phyloP scores from a whole-genome alignment of 2,113 vertebrate species.

The Scomber japonicus region DNA sequence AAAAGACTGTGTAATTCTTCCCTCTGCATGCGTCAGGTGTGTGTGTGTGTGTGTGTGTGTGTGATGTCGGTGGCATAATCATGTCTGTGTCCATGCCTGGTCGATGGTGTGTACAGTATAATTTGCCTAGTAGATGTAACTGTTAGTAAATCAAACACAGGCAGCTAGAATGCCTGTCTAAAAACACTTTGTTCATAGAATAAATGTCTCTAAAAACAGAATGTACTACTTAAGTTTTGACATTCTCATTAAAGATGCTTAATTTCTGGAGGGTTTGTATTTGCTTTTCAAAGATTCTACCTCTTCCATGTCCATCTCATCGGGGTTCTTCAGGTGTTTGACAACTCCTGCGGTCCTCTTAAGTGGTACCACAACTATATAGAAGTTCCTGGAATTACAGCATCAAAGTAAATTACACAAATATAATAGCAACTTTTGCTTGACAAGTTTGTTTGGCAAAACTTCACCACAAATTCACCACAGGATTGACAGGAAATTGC shows the following conservation, averaged over 20 bases:
- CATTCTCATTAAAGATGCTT: not conserved
- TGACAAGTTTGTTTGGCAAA: not conserved
- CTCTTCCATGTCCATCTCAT: constrained; percentile 98
- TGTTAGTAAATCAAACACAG: constrained; percentile 12
- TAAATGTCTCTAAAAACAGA: not conserved
- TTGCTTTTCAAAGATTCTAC: constrained; percentile 71
- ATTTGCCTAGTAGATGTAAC: constrained; percentile 32
- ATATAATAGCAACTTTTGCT: not conserved
- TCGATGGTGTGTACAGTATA: constrained; percentile 29
- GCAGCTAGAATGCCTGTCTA: not conserved
- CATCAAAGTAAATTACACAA: constrained; percentile 1
- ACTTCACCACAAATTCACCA: no score
- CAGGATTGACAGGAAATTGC: not conserved
- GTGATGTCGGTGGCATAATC: not conserved
- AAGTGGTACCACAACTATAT: constrained; percentile 94
- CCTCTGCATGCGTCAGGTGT: constrained; percentile 41
- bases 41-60: constrained; percentile 2
- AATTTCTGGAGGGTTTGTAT: not conserved
- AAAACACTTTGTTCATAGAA: not conserved
- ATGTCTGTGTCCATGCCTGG: constrained; percentile 27
- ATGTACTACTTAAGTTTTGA: not conserved
- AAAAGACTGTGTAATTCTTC: constrained; percentile 68
- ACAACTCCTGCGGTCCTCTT: constrained; percentile 88
- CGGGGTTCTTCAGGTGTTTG: constrained; percentile 89
- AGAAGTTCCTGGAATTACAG: constrained; percentile 87